Conservation (phyloP, 1,140 invertebrate genomes). For the Aphelinus atriplicis region DNA sequence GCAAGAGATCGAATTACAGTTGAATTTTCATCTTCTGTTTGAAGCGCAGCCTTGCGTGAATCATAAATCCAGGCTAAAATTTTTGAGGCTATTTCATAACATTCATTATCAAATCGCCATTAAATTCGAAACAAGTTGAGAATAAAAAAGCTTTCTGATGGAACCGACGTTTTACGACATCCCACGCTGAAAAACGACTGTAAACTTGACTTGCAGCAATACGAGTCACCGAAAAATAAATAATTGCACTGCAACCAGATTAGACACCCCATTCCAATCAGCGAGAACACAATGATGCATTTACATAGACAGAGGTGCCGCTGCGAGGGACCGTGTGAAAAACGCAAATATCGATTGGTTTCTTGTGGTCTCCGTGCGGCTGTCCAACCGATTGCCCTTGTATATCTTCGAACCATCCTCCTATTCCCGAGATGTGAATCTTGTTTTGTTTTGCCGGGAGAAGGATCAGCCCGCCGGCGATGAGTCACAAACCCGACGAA, state of each 20-base stretch:
- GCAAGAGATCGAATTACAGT: too few species aligned
- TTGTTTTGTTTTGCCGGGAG: constrained; percentile 14
- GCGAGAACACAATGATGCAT: constrained; percentile 12
- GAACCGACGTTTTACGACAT: too few species aligned
- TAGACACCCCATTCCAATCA: constrained; percentile 4
- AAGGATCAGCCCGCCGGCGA: constrained; percentile 9
- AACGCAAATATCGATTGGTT: constrained; percentile 43
- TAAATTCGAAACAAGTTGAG: too few species aligned
- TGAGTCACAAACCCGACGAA: constrained; percentile 29
- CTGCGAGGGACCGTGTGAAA: constrained; percentile 1
- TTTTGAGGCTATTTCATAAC: too few species aligned
- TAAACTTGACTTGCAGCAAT: too few species aligned
- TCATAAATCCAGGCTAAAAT: too few species aligned
- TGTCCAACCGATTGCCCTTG: constrained; percentile 50
- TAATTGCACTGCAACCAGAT: constrained; percentile 5
- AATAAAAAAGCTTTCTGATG: too few species aligned
- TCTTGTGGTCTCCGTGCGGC: constrained; percentile 45
- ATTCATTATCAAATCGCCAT: too few species aligned
- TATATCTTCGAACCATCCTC: constrained; percentile 22
- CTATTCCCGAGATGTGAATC: constrained; percentile 22
- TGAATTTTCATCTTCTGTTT: too few species aligned
- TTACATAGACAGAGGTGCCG: not conserved
- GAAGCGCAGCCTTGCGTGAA: too few species aligned
- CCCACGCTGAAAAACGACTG: too few species aligned
- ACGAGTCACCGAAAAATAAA: constrained; percentile 1